These are phyloP conservation scores for Helicoverpa armigera DNA, from an alignment of 1,140 invertebrate species.

Conservation along the genomic window DNA sequence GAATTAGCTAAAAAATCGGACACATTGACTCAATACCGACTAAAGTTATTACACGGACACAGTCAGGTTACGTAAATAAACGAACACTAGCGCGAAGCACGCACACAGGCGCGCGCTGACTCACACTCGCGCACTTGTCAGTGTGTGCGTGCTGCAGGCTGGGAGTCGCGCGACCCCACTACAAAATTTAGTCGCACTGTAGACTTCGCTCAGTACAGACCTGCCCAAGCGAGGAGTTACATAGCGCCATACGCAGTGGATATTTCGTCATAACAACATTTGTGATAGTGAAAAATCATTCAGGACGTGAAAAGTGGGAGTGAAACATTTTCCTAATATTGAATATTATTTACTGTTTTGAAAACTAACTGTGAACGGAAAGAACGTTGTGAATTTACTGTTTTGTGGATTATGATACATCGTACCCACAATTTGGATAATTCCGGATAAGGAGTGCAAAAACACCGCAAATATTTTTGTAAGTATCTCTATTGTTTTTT, in stretches of 20 bases:
- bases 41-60: slow-evolving; percentile 78
- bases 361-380: slow-evolving; percentile 71
- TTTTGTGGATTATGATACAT: slow-evolving; percentile 80
- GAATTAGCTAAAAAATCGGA: slow-evolving; percentile 83
- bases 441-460: slow-evolving; percentile 80
- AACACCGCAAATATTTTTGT: slow-evolving; percentile 86
- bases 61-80: slow-evolving; percentile 82
- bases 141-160: slow-evolving; percentile 76
- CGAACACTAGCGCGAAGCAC: slow-evolving; percentile 52
- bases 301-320: slow-evolving; percentile 82
- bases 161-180: slow-evolving; percentile 82
- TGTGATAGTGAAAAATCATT: slow-evolving; percentile 83
- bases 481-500: slow-evolving; percentile 69
- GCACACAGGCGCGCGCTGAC: slow-evolving; percentile 55
- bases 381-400: slow-evolving; percentile 74
- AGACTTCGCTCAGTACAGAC: slow-evolving; percentile 73
- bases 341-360: slow-evolving; percentile 67
- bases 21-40: slow-evolving; percentile 81
- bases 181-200: slow-evolving; percentile 83
- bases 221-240: slow-evolving; percentile 74
- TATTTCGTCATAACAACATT: slow-evolving; percentile 84
- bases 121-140: slow-evolving; percentile 59
- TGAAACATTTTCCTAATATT: slow-evolving; percentile 62
- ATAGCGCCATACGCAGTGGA: slow-evolving; percentile 74
- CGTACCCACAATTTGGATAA: slow-evolving; percentile 83